Percentiles rank a stretch among this genome's conserved stretches.
Conservation (phyloP, 2,797 vertebrate species). For the Gadopsis bispinosus region DNA sequence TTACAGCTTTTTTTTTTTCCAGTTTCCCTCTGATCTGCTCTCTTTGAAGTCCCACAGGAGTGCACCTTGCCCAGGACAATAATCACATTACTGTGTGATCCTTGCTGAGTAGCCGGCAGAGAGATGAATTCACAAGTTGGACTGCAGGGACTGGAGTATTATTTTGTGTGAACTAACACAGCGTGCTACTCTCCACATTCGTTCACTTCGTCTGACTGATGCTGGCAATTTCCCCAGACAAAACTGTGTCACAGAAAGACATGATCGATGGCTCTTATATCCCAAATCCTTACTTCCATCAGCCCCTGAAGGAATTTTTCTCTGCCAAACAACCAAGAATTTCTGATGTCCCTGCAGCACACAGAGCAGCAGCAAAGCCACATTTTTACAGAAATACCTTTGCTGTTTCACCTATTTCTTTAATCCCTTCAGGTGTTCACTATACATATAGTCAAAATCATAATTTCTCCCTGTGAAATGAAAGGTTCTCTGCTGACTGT, state of each 20-base stretch:
- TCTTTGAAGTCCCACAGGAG: conserved; percentile 83
- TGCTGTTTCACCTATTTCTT: conserved; percentile 28
- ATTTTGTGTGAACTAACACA: conserved; percentile 78
- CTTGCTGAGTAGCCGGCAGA: conserved; percentile 73
- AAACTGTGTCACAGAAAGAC: conserved; percentile 74
- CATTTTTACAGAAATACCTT: conserved; percentile 31
- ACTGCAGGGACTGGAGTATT: conserved; percentile 75
- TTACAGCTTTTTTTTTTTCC: conserved; percentile 40
- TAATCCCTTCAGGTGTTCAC: conserved; percentile 53
- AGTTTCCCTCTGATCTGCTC: conserved; percentile 71
- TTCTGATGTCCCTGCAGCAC: conserved; percentile 54
- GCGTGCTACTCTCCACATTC: conserved; percentile 63
- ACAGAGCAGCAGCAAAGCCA: conserved; percentile 23
- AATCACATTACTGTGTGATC: conserved; percentile 85
- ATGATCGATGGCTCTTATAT: conserved; percentile 84
- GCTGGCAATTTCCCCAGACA: conserved; percentile 82
- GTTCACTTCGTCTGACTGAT: conserved; percentile 80
- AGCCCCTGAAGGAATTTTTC: conserved; percentile 79
- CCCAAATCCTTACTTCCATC: conserved; percentile 73
- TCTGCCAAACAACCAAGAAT: conserved; percentile 62
- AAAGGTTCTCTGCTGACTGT: conserved; percentile 44
- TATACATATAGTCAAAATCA: conserved; percentile 38
- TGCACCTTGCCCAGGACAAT: conserved; percentile 77
- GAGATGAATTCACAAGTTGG: conserved; percentile 78
- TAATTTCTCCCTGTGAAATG: conserved; percentile 53